These are phyloP conservation scores for Triops cancriformis DNA, from an alignment of 1,140 invertebrate genomes.

Conservation along the genomic window DNA sequence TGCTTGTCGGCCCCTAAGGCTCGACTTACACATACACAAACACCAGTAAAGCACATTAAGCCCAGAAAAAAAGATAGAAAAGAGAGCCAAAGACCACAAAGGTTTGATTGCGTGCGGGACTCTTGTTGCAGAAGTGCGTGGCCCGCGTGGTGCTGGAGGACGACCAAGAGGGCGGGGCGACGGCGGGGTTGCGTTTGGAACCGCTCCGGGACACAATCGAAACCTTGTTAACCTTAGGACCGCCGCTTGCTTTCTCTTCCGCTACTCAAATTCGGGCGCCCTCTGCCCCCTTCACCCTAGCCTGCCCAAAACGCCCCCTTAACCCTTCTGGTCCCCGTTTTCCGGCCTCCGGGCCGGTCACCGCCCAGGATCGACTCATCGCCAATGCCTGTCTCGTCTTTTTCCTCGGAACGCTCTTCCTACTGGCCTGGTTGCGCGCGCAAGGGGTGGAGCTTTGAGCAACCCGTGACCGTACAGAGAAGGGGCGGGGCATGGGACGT, in stretches of 20 bases:
- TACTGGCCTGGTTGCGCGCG: conserved; percentile 16
- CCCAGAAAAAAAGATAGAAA: too few relatives aligned
- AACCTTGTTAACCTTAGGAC: conserved; percentile 8
- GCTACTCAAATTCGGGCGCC: background rate
- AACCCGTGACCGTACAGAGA: background rate
- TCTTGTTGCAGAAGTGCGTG: conserved; percentile 12
- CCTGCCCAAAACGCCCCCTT: background rate
- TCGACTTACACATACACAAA: too few relatives aligned
- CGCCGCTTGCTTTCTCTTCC: conserved; percentile 16
- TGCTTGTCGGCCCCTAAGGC: too few relatives aligned
- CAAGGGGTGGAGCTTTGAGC: background rate
- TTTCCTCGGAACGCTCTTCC: background rate
- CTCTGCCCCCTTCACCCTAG: background rate
- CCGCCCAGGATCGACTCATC: conserved; percentile 15
- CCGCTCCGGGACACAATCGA: background rate
- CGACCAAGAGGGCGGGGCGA: conserved; percentile 16
- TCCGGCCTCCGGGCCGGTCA: background rate
- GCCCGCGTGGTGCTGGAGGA: background rate
- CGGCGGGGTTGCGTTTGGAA: background rate
- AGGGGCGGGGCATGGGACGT: too few relatives aligned
- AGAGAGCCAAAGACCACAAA: conserved; percentile 3
- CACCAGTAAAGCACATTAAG: too few relatives aligned
- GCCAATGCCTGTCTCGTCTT: conserved; percentile 16
- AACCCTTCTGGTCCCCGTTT: background rate
- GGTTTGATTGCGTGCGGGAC: conserved; percentile 13